These are phyloP conservation scores for Pachypanchax playfairii DNA, from an alignment of 2,113 vertebrate species.

Conservation along the genomic window DNA sequence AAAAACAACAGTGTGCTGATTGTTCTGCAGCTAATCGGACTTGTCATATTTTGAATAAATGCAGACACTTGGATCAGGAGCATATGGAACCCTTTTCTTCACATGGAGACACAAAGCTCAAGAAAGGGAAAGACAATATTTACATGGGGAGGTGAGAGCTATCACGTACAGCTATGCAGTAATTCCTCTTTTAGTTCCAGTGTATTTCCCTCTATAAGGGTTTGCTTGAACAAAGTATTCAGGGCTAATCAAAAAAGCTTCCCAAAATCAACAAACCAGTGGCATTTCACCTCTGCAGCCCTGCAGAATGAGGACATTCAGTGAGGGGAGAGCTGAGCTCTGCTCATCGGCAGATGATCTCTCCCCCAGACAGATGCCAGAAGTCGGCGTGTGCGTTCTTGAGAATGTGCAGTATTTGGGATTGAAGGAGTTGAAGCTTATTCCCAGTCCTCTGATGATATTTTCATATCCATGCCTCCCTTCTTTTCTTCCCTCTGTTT, in stretches of 20 bases:
- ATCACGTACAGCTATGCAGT: constrained; percentile 28
- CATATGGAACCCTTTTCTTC: constrained; percentile 2
- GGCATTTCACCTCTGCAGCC: constrained; percentile 43
- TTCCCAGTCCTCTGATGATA: constrained; percentile 59
- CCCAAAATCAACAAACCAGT: constrained; percentile 40
- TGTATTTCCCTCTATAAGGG: constrained; percentile 28
- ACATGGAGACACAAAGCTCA: constrained; percentile 12
- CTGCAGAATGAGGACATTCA: constrained; percentile 32
- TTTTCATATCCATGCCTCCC: constrained; percentile 50
- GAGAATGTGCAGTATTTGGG: constrained; percentile 53
- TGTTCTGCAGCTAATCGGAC: constrained; percentile 13
- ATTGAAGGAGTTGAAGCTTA: constrained; percentile 47
- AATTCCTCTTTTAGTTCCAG: constrained; percentile 29
- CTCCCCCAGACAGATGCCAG: constrained; percentile 56
- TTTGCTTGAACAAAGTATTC: constrained; percentile 42
- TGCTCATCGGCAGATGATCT: constrained; percentile 51
- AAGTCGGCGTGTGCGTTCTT: constrained; percentile 20
- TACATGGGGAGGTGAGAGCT: constrained; percentile 33
- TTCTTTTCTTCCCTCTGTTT: constrained; percentile 39
- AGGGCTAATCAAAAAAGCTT: constrained; percentile 32
- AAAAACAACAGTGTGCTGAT: not conserved
- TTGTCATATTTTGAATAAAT: constrained; percentile 9
- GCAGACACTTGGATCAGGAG: not conserved
- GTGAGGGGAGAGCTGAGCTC: constrained; percentile 33
- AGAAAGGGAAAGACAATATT: constrained; percentile 42